Percentiles rank a stretch among this genome's conserved stretches.
Conservation (phyloP, 2,888 invertebrate genomes). For the Fragum fragum region DNA sequence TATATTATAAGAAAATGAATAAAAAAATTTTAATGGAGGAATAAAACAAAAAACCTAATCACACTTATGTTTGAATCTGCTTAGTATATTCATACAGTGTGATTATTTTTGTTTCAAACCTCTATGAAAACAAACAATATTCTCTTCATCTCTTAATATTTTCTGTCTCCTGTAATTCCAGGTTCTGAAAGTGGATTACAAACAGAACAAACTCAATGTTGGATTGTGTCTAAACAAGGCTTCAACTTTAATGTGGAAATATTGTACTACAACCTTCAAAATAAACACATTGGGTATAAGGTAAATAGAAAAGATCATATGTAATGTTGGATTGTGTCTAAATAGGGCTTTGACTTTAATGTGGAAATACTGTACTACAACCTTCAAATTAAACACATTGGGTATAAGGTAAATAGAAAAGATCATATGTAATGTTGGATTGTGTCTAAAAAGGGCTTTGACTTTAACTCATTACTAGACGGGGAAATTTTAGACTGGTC, state of each 20-base stretch:
- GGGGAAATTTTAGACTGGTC: too few species aligned
- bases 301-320: constrained; percentile 54
- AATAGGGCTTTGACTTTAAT: constrained; percentile 38
- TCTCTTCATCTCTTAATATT: too few species aligned
- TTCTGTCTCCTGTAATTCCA: too few species aligned
- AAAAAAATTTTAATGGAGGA: not conserved
- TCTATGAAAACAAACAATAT: too few species aligned
- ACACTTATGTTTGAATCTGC: too few species aligned
- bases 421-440: constrained; percentile 66
- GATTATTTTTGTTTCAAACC: too few species aligned
- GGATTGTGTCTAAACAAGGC: constrained; percentile 58
- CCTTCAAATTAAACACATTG: constrained; percentile 50
- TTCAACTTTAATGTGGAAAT: constrained; percentile 58
- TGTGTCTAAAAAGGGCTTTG: constrained; percentile 42
- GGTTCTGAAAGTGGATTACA: not conserved
- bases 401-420: constrained; percentile 52
- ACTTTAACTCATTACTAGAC: too few species aligned
- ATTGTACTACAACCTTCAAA: constrained; percentile 51
- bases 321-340: constrained; percentile 65
- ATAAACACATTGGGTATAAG: constrained; percentile 54
- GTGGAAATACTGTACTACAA: constrained; percentile 63
- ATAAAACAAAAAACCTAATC: too few species aligned
- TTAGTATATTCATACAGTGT: too few species aligned
- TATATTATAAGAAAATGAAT: not conserved
- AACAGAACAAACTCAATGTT: constrained; percentile 58